Percentiles rank a stretch among this genome's conserved stretches.
These are phyloP conservation scores for Scaptomyza tumidula DNA, from an alignment of 2,888 invertebrate species.

Conservation along the genomic window DNA sequence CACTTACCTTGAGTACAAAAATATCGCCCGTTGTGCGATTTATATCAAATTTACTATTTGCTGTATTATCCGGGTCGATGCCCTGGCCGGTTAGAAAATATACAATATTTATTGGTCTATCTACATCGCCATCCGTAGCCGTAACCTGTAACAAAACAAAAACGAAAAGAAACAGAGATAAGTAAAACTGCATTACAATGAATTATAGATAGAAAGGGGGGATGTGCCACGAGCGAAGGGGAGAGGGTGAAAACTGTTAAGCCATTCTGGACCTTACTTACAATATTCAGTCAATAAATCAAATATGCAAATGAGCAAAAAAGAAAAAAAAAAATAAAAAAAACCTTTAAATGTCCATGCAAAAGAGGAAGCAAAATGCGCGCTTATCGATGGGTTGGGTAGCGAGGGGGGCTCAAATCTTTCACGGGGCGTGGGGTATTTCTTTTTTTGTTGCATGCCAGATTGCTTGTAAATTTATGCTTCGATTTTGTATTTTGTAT, in stretches of 20 bases:
- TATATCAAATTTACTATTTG: constrained; percentile 98
- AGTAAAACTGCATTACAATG: constrained; percentile 48
- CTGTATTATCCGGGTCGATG: constrained; percentile 96
- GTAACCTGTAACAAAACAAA: constrained; percentile 89
- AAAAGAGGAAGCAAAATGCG: constrained; percentile 17
- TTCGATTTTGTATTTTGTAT: constrained; percentile 66
- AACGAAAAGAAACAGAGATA: constrained; percentile 5
- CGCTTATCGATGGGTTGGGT: constrained; percentile 1
- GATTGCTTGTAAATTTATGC: constrained; percentile 79
- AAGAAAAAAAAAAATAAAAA: constrained; percentile 8
- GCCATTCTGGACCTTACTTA: constrained; percentile 62
- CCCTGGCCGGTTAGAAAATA: constrained; percentile 99
- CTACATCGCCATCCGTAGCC: constrained; percentile 98
- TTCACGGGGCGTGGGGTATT: neutral
- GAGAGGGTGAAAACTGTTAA: constrained; percentile 31
- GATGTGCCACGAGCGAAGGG: neutral
- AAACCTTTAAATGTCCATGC: constrained; percentile 76
- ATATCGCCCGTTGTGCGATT: constrained; percentile 98
- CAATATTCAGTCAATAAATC: constrained; percentile 76
- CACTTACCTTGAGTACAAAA: constrained; percentile 95
- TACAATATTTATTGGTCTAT: constrained; percentile 96
- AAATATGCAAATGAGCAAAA: constrained; percentile 75
- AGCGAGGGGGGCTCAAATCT: neutral
- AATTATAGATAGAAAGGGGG: neutral
- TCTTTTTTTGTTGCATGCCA: constrained; percentile 29